Base-by-base conservation (phyloP, 2,797 vertebrate species). In the Lagocephalus sceleratus region DNA sequence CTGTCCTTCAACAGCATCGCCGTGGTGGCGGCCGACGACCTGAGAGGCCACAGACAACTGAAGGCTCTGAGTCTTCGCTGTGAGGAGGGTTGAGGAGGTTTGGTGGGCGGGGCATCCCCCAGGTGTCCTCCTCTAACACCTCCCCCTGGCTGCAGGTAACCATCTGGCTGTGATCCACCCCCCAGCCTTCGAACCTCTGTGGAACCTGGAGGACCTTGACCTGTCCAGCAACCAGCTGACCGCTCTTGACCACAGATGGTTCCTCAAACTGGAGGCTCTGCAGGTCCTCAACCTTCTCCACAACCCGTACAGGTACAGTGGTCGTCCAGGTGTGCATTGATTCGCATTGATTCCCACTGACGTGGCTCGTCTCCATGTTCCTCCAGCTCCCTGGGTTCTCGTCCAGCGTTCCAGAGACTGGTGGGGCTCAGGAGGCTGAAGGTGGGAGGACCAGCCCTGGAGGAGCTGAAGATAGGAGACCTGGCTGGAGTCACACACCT, bases 271-370 rank as follows among this genome's bases (percentile, higher is more conserved):
- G 0, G 65, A 23, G 21, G 75, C 61, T 42, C 63, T 85, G 44
- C 58, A 57, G 60, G 6, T 14, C 3, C 81, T 87, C 52, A 78
- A 83, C 60, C 58, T 85, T 53, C 76, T 84, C 47, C 14, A 64
- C 60, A 87, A 85, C 75, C 79, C 66, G 0, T 84, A 87, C 73
- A 84, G 79, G 85, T 84, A 45, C 51, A 40, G 16, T 5, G 2
- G 0, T 5, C 8, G 20, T 1, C n/a, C 17, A 11, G 16, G 1
- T 2, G 14, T 20, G 43, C 9, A 11, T 2, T n/a, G n/a, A 42
- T 12, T 3, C 16, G 2, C 3, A 8, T 40, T 16, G 16, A 15
- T 5, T 16, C n/a, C n/a, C n/a, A 15, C 6, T 17, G 4, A 25
- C 6, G 23, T 29, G 23, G 1, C 4, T 10, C 2, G 32, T 22